Evolutionary conservation across 2,797 vertebrate genomes (phyloP), one percentile per base, ranked within the genome.

Genomic region (Natrix natrix): DNA sequence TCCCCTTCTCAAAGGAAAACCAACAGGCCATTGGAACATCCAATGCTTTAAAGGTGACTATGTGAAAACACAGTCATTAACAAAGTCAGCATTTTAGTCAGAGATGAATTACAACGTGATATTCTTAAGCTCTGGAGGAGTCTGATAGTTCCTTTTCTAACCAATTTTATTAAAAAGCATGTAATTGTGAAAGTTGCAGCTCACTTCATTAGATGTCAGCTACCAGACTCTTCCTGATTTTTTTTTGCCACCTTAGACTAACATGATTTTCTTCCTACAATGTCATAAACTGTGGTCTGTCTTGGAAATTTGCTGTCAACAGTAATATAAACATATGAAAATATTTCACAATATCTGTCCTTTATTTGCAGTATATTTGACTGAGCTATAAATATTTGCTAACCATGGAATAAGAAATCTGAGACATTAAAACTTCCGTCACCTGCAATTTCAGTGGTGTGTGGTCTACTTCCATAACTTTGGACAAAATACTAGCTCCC

Each of bases 401-500:
- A 28, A 0, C 0, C 94, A 28, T 17, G 13, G 37, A 63, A 32
- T 6, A 56, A 16, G 32, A 59, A 37, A 55, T 28, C 59, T 12
- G 12, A 60, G 2, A 8, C 1, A 17, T 59, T 11, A 61, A 48
- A 48, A 8, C 28, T 3, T 26, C 17, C 37, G 96, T 97, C 95
- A 98, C 98, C 98, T 98, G 98, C 56, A 98, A 93, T 91, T 98
- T 98, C 83, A 98, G 90, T 17, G 97, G 93, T 1, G 95, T 98
- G 90, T 95, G 96, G 37, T 98, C 97, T 93, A 98, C 93, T 0
- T 78, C 69, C 0, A 98, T 94, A 32, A 97, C 95, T 94, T 98
- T 98, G 92, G 98, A 97, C 43, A 98, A 97, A 95, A 98, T 98
- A 96, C 97, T 98, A 95, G 98, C 98, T 0, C 98, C 98, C 95